Percentiles rank a stretch among this genome's conserved stretches.
phyloP scores from a whole-genome alignment of 2,888 invertebrate species.

The Noctua fimbriata region DNA sequence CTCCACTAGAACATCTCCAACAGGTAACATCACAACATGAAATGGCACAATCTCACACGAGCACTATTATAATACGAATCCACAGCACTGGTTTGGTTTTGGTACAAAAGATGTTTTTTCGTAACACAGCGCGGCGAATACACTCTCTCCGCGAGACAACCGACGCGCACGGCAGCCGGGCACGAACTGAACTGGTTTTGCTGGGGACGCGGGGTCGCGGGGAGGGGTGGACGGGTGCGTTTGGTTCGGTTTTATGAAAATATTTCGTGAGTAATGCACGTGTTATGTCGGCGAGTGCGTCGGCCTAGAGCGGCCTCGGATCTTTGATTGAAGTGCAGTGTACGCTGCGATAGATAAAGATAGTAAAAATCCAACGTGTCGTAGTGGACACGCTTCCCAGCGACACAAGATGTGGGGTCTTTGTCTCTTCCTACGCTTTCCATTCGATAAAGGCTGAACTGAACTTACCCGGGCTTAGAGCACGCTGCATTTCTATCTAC shows the following conservation, averaged over 20 bases:
- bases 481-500: slow-evolving; percentile 80
- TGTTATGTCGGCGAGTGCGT: slow-evolving; percentile 89
- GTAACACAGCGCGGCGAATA: slow-evolving; percentile 85
- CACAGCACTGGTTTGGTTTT: slow-evolving; percentile 88
- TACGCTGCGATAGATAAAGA: slow-evolving; percentile 77
- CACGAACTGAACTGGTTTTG: slow-evolving; percentile 89
- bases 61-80: slow-evolving; percentile 84
- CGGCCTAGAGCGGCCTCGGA: slow-evolving; percentile 88
- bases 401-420: slow-evolving; percentile 73
- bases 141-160: slow-evolving; percentile 73
- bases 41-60: slow-evolving; percentile 88
- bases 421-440: slow-evolving; percentile 79
- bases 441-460: slow-evolving; percentile 74
- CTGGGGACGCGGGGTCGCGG: slow-evolving; percentile 77
- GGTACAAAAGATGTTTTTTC: slow-evolving; percentile 86
- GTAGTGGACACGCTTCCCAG: slow-evolving; percentile 68
- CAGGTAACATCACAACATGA: slow-evolving; percentile 86
- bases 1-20: slow-evolving; percentile 85
- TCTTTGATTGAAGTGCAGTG: slow-evolving; percentile 86
- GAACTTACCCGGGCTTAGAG: slow-evolving; percentile 74
- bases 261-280: slow-evolving; percentile 91
- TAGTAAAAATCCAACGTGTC: slow-evolving; percentile 75
- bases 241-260: slow-evolving; percentile 90
- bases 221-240: slow-evolving; percentile 84
- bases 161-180: slow-evolving; percentile 89